Base-by-base conservation (phyloP, 2,797 vertebrate genomes). In the Acipenser transmontanus region DNA sequence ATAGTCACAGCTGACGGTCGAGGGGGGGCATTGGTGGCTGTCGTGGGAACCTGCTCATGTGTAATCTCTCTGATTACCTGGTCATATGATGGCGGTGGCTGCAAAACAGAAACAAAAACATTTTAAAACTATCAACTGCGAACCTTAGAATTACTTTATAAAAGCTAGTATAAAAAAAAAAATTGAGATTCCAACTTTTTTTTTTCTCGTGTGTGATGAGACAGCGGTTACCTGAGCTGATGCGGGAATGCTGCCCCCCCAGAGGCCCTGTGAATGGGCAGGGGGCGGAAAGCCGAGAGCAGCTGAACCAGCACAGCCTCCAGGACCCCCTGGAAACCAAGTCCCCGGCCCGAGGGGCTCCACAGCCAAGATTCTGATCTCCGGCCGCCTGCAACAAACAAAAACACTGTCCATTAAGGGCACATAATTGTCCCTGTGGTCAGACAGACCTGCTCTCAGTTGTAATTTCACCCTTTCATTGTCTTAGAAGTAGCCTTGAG, bases 21-120 rank as follows among this genome's bases (percentile, higher is more conserved):
- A 66, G 90, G 87, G 70, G 89, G 78, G 59, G 91, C 88, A 76
- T 87, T 91, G 71, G 87, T 84, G 68, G 87, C 89, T 66, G 92
- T 92, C 68, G 83, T 85, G 64, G 84, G 77, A 47, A 80, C 80
- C 76, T 90, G 91, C 57, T 92, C 96, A 84, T 87, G 85, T 73
- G 86, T 95, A 81, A 95, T 97, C 86, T 97, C 95, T 84, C 93
- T 91, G 81, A 98, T 94, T 83, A 96, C 96, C 88, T 98, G 95
- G 71, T 98, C 93, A 73, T 95, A 98, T 12, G 94, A 94, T 12
- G 95, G 95, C 11, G 96, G 95, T 73, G 85, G 91, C 93, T 94
- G 76, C 75, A 86, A 84, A 78, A 82, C 0, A 77, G 74, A 81
- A 62, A 71, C 34, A 65, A 12, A 67, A 54, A 54, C 48, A 59